A percentile compares a stretch with the other conserved stretches of the same genome.
phyloP scores from a whole-genome alignment of 1,140 invertebrate genomes.

The Scaptomyza graminum region DNA sequence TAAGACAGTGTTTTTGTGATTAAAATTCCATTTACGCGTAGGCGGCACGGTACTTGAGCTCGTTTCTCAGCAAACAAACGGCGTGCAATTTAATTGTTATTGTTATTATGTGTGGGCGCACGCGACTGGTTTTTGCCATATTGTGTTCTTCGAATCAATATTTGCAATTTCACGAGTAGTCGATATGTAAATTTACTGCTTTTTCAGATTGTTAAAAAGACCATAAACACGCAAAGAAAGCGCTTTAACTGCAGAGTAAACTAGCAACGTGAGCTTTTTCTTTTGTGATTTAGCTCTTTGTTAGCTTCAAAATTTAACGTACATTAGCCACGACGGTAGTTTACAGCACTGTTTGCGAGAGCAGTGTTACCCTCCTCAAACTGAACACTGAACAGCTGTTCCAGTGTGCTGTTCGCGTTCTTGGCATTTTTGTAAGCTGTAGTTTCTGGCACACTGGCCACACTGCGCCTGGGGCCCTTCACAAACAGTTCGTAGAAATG shows the following conservation, averaged over 20 bases:
- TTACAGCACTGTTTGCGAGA: constrained; percentile 20
- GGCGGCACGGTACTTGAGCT: constrained; percentile 29
- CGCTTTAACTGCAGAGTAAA: constrained; percentile 6
- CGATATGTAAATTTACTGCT: constrained; percentile 15
- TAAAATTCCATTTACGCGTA: constrained; percentile 42
- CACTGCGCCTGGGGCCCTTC: constrained; percentile 25
- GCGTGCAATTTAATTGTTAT: not conserved
- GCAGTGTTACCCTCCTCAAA: constrained; percentile 19
- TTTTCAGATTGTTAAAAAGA: constrained; percentile 24
- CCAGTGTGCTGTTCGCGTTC: not conserved
- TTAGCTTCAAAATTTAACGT: constrained; percentile 40
- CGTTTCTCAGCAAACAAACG: constrained; percentile 10
- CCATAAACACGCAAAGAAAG: constrained; percentile 31
- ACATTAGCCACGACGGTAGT: not conserved
- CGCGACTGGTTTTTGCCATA: constrained; percentile 25
- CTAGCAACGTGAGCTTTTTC: not conserved
- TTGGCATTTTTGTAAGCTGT: constrained; percentile 3
- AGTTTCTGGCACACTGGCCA: constrained; percentile 1
- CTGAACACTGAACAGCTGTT: constrained; percentile 33
- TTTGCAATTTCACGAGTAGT: constrained; percentile 25
- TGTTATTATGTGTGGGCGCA: constrained; percentile 28
- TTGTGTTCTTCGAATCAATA: constrained; percentile 46
- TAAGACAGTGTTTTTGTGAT: constrained; percentile 29
- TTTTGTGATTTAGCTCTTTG: constrained; percentile 1
- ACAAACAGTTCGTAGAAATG: constrained; percentile 25